These are phyloP conservation scores for Eucera pruinosa DNA, from an alignment of 2,888 invertebrate species.

Conservation along the genomic window DNA sequence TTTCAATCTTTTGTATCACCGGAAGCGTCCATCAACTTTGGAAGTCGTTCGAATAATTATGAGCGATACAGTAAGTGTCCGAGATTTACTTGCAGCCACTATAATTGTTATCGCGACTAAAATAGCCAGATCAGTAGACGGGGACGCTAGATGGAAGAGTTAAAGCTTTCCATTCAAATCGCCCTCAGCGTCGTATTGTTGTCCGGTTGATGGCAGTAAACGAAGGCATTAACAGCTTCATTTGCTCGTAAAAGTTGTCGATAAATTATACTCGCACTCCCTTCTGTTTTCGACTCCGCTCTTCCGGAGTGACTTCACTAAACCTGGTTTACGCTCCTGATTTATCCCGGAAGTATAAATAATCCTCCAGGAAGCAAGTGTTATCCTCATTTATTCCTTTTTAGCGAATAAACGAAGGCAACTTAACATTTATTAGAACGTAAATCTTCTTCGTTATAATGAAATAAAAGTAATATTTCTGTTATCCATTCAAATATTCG, in stretches of 20 bases:
- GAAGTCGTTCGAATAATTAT: no score
- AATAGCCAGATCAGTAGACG: background rate
- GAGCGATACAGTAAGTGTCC: no score
- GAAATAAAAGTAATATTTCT: no score
- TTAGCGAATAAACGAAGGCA: no score
- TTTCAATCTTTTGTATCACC: no score
- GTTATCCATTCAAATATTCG: no score
- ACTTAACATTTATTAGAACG: no score
- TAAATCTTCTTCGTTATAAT: no score
- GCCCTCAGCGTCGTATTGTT: constrained; percentile 4
- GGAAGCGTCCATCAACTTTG: no score
- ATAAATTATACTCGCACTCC: constrained; percentile 12
- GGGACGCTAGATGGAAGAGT: constrained; percentile 2
- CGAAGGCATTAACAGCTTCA: constrained; percentile 22
- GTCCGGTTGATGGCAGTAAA: constrained; percentile 14
- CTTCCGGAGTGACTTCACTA: background rate
- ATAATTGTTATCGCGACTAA: constrained; percentile 25
- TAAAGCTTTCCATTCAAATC: constrained; percentile 9
- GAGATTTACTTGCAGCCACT: no score
- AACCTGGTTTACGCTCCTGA: background rate
- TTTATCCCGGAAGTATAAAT: constrained; percentile 7
- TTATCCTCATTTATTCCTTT: no score
- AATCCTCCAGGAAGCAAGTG: background rate
- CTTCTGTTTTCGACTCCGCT: background rate
- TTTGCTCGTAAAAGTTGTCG: constrained; percentile 15